Evolutionary conservation across 2,888 invertebrate species (phyloP), one percentile per base, ranked within the genome.

Genomic region (Perizoma affinitatum): DNA sequence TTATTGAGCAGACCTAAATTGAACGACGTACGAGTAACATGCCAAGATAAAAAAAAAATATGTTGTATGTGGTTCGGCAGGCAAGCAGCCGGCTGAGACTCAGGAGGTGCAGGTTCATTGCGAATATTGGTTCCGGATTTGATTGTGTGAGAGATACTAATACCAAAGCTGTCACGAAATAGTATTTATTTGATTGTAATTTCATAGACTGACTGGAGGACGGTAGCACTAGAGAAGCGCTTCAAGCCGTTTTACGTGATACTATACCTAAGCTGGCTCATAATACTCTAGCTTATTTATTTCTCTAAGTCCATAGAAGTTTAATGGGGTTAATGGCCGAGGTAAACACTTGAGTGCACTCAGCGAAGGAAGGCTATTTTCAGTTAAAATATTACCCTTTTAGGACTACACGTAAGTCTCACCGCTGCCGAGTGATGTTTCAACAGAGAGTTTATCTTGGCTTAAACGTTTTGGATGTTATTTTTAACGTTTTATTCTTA

Each of bases 341-440:
- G 78, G 84, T 83, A 84, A 86, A 86, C 80, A 83, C 81, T 84
- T 78, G 81, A 87, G 87, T 86, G 86, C 86, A 85, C 84, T 85
- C 74, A 73, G 67, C 66, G 71, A 71, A 73, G 70, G 72, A 70
- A 74, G 73, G 84, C 83, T 84, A 84, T 86, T 86, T 83, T 73
- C 82, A 79, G 78, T 84, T 86, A 87, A 88, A 88, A 87, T 87
- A 88, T 88, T 85, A 87, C 87, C 88, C 88, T 88, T 88, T 88
- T 80, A 88, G 85, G 83, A 83, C 83, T 84, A 85, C 81, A 83
- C 79, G 80, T 82, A 77, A 80, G 77, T 79, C 78, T 72, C 67
- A 71, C 69, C 74, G 73, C 63, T 74, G 71, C 64, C 67, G 74
- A 79, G 71, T 76, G 78, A 79, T 82, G 79, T 76, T 78, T 75